Evolutionary conservation across 2,888 invertebrate species (phyloP).

Genomic region (Torymus aiolomorphi): DNA sequence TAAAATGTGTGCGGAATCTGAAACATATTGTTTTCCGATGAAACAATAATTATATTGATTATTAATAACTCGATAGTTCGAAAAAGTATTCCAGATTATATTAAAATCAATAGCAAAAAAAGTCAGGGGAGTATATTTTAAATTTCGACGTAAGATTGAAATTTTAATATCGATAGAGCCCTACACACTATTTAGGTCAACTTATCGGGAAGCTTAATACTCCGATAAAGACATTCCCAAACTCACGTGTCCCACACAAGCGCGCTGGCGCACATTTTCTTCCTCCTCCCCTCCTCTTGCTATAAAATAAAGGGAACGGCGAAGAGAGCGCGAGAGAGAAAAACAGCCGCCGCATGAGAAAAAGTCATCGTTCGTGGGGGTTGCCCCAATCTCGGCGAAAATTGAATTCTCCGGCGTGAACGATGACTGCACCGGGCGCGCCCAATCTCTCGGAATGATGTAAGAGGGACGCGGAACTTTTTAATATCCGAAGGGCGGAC

Average conservation of each 20-base stretch:
- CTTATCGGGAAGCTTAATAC: conserved; percentile 17
- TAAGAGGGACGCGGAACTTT: conserved; percentile 49
- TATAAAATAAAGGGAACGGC: background rate
- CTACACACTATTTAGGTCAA: background rate
- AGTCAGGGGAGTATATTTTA: too few species aligned
- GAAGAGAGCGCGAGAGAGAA: background rate
- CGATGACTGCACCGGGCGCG: conserved; percentile 28
- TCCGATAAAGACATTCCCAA: conserved; percentile 21
- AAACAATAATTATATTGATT: too few species aligned
- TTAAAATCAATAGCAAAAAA: too few species aligned
- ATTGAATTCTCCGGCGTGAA: conserved; percentile 47
- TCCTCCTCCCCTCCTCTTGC: too few species aligned
- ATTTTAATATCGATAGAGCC: background rate
- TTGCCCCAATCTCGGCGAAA: conserved; percentile 22
- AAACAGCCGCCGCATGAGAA: conserved; percentile 8
- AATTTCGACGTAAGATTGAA: too few species aligned
- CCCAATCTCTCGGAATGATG: conserved; percentile 50
- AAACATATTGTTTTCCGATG: too few species aligned
- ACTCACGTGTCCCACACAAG: background rate
- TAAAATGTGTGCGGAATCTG: too few species aligned
- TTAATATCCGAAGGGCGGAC: conserved; percentile 44
- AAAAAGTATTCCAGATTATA: too few species aligned
- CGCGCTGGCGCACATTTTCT: too few species aligned
- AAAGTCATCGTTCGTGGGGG: background rate
- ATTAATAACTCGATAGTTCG: too few species aligned